Conservation (phyloP, 2,888 invertebrate species). For the Melieria picta region DNA sequence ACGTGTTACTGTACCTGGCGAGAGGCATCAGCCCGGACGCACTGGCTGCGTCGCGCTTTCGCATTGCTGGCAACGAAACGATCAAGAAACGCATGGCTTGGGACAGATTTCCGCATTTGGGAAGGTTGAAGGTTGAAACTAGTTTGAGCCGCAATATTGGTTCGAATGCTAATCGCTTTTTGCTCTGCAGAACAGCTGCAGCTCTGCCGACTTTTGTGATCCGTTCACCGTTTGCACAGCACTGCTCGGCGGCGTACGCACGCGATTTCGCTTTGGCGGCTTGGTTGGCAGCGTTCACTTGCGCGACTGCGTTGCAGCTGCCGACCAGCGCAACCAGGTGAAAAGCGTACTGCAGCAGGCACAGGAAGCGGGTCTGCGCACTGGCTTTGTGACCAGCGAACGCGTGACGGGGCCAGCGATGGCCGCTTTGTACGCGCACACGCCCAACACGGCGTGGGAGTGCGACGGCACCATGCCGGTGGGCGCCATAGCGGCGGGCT, state of each 20-base stretch:
- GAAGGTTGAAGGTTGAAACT: slow-evolving; percentile 76
- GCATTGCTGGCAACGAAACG: slow-evolving; percentile 78
- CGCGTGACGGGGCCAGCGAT: slow-evolving; percentile 88
- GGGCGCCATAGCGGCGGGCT: slow-evolving; percentile 59
- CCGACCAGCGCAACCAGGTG: slow-evolving; percentile 68
- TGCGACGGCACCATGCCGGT: slow-evolving; percentile 76
- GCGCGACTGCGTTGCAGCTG: slow-evolving; percentile 72
- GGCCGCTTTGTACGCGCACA: slow-evolving; percentile 78
- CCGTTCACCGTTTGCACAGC: slow-evolving; percentile 87
- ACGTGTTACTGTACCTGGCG: slow-evolving; percentile 84
- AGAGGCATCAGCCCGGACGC: slow-evolving; percentile 89
- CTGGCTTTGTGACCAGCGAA: slow-evolving; percentile 88
- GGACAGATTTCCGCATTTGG: slow-evolving; percentile 84
- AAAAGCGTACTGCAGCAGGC: slow-evolving; percentile 76
- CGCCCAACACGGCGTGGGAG: slow-evolving; percentile 82
- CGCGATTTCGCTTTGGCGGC: slow-evolving; percentile 78
- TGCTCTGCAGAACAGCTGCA: slow-evolving; percentile 79
- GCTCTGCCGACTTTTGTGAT: slow-evolving; percentile 83
- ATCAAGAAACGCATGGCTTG: slow-evolving; percentile 72
- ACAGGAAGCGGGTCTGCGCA: slow-evolving; percentile 76
- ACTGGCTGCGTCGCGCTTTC: slow-evolving; percentile 72
- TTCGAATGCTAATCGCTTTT: neutral
- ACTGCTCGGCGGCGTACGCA: slow-evolving; percentile 81
- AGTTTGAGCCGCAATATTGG: neutral
- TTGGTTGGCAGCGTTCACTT: slow-evolving; percentile 73